Evolutionary conservation across 2,113 vertebrate genomes (phyloP), one percentile per base, ranked within the genome.

Genomic region (Melanerpes formicivorus): DNA sequence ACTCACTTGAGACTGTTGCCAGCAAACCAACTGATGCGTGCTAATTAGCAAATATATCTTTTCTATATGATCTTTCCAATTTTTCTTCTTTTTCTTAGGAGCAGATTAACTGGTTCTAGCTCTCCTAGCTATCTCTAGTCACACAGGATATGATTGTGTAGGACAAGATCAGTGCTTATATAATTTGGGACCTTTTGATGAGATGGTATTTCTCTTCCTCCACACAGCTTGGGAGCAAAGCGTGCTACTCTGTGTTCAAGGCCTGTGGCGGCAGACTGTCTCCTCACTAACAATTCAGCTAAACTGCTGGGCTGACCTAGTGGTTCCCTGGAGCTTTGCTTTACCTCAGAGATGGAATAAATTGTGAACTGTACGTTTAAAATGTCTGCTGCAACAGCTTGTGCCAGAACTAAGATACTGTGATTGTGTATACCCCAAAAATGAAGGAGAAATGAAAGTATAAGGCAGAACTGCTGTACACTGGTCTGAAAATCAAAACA

Each of bases 291-390:
- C 52, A 80, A 62, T 64, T 66, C 48, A 83, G 30, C 44, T 90
- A 88, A 96, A 84, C 40, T 73, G 8, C 29, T 87, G 66, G 77
- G 66, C 63, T 92, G 63, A 88, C 76, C 67, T 71, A 62, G 21
- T 29, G n/a, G 58, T 90, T 30, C 59, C 77, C 76, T 90, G n/a
- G 80, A 93, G 67, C 16, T 82, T 92, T 94, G 23, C 40, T 40
- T 74, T 66, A 18, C 65, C 56, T 50, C 67, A 84, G 59, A 88
- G 54, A 55, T 13, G 17, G 46, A 87, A 88, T 82, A 94, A 92
- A 93, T 79, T 75, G 6, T n/a, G 37, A 87, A 50, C 4, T 73
- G 25, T 25, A 19, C 7, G 25, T 81, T 86, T 65, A 62, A 91
- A 93, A 77, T 46, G 2, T 37, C 23, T 29, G 19, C 18, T 77